phyloP scores from a whole-genome alignment of 2,113 vertebrate species.

The Sorex fumeus region DNA sequence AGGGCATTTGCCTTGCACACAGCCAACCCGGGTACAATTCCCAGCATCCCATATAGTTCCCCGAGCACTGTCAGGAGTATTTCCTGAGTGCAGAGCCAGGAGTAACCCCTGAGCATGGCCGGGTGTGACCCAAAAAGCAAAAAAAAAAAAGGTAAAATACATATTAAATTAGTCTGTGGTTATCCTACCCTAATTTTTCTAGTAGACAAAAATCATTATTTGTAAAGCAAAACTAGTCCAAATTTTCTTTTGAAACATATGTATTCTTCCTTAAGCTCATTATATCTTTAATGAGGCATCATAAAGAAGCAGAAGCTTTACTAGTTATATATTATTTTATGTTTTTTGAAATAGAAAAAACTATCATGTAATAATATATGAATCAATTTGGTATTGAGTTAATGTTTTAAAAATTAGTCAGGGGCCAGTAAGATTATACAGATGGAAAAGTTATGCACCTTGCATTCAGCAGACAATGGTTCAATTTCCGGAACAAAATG shows the following conservation, averaged over 20 bases:
- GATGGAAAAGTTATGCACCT: no score
- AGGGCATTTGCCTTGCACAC: no score
- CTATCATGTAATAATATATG: slow-evolving; percentile 14
- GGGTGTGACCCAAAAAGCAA: no score
- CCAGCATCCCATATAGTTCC: no score
- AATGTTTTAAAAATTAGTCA: not conserved
- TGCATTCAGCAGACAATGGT: no score
- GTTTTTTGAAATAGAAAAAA: slow-evolving; percentile 43
- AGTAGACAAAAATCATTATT: not conserved
- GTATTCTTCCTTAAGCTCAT: not conserved
- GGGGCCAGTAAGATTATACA: no score
- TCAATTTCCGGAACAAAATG: no score
- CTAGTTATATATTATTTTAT: not conserved
- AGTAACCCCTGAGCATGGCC: no score
- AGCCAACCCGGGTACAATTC: no score
- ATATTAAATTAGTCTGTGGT: not conserved
- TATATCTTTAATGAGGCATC: slow-evolving; percentile 10
- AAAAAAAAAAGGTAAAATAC: no score
- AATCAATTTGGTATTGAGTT: not conserved
- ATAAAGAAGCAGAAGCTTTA: not conserved
- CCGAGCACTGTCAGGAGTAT: no score
- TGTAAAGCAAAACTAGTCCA: slow-evolving; percentile 43
- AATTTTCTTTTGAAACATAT: not conserved
- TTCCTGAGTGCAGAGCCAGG: no score
- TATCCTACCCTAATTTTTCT: not conserved